Conservation (phyloP, 1,140 invertebrate genomes). For the Belonocnema kinseyi region DNA sequence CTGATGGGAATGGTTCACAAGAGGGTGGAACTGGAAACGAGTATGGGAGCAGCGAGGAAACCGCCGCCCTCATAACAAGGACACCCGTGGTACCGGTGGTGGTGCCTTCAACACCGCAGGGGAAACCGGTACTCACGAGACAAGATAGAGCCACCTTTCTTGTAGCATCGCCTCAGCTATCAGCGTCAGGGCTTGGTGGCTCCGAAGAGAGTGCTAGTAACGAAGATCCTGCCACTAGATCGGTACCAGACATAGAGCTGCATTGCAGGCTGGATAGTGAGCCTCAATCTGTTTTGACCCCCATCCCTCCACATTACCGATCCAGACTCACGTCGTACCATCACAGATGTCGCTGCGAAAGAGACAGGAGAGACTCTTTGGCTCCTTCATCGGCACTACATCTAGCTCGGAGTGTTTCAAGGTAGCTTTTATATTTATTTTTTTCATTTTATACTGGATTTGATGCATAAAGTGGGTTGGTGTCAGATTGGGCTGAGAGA, state of each 20-base stretch:
- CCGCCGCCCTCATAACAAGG: slow-evolving; percentile 82
- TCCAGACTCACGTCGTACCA: slow-evolving; percentile 59
- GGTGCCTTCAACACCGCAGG: slow-evolving; percentile 66
- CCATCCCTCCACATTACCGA: slow-evolving; percentile 60
- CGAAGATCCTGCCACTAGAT: slow-evolving; percentile 84
- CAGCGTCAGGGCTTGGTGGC: slow-evolving; percentile 82
- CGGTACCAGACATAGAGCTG: slow-evolving; percentile 92
- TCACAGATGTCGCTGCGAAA: slow-evolving; percentile 79
- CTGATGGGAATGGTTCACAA: slow-evolving; percentile 70
- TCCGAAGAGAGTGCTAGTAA: slow-evolving; percentile 85
- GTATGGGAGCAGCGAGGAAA: slow-evolving; percentile 83
- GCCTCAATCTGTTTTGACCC: slow-evolving; percentile 66
- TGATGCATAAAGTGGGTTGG: too few species aligned
- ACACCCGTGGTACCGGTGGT: slow-evolving; percentile 76
- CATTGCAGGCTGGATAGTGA: slow-evolving; percentile 81
- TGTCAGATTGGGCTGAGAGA: too few species aligned
- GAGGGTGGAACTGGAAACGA: slow-evolving; percentile 70
- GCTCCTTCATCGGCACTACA: slow-evolving; percentile 84
- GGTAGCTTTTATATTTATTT: slow-evolving; percentile 54
- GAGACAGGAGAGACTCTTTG: slow-evolving; percentile 82
- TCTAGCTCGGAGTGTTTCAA: slow-evolving; percentile 84
- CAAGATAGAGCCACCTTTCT: slow-evolving; percentile 88
- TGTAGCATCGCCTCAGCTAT: slow-evolving; percentile 84
- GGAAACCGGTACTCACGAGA: slow-evolving; percentile 87
- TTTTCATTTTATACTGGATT: too few species aligned